Evolutionary conservation across 2,113 vertebrate species (phyloP), one percentile per base, ranked within the genome.

Genomic region (Neomonachus schauinslandi): DNA sequence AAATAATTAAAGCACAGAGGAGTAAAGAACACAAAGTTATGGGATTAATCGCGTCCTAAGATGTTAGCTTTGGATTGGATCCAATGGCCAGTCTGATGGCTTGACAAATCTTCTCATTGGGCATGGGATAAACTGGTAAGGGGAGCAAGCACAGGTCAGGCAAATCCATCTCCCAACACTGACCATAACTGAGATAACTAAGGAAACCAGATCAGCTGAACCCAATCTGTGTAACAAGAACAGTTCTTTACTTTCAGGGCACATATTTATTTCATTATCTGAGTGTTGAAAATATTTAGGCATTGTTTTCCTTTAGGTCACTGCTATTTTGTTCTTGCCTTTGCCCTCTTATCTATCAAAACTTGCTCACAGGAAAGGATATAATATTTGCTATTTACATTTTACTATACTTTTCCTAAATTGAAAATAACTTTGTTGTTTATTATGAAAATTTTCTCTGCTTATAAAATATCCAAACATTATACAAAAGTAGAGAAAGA

Each of bases 391-490:
- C 46, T 83, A 28, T 26, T 82, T 83, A 71, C 6, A 7, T 28
- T 86, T 95, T 87, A 53, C 51, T 81, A 4, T 57, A n/a, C 79
- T 84, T 89, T 67, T 5, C 28, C 33, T 33, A 55, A 94, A 53
- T 28, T 87, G 26, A 79, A 96, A 67, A 81, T 80, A 74, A 74
- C 33, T 95, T 96, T 82, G 18, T 94, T 91, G 7, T 63, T 94
- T 95, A 74, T 77, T 86, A 55, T 85, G n/a, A 55, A 94, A 89
- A 81, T 93, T 81, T 86, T 39, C 26, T 61, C 82, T 89, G 89
- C 0, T 15, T 92, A 67, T 53, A 82, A 94, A 91, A 87, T 72
- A 77, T 7, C 36, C 28, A 89, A 82, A 77, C 15, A 36, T 85
- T 46, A 81, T 55, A 72, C 79, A 84, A 95, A 90, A 96, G 36